Percentiles rank a stretch among this genome's conserved stretches.
Conservation (phyloP, 2,797 vertebrate species). For the Carapus acus region DNA sequence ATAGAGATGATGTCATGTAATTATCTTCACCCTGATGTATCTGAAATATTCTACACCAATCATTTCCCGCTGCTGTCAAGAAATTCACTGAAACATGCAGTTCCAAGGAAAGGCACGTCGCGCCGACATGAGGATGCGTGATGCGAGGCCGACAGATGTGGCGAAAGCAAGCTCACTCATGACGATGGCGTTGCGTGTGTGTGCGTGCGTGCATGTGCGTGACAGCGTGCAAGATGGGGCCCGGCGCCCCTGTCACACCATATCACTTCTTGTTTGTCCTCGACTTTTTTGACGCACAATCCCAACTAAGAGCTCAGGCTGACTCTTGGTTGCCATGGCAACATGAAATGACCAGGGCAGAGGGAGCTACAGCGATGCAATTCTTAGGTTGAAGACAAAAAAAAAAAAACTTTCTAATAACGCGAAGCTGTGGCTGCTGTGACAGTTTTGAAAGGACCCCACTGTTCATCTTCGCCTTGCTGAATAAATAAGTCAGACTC, state of each 20-base stretch:
- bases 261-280: constrained; percentile 45
- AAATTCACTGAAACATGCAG: constrained; percentile 35
- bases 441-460: not conserved
- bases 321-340: constrained; percentile 65
- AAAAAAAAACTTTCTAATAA: no score
- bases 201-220: no score
- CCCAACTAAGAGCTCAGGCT: constrained; percentile 47
- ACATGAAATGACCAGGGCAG: constrained; percentile 38
- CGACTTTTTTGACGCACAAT: constrained; percentile 33
- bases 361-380: no score
- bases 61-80: constrained; percentile 43
- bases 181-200: no score
- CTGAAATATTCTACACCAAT: constrained; percentile 50
- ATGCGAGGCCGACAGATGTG: no score
- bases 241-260: no score
- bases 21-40: constrained; percentile 60
- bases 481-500: no score
- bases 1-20: constrained; percentile 48
- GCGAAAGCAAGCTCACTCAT: no score
- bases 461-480: constrained; percentile 8
- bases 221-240: no score
- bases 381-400: no score
- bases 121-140: no score
- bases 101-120: no score
- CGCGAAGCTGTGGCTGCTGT: not conserved